Percentiles rank a stretch among this genome's conserved stretches.
These are phyloP conservation scores for Bombyx mori DNA, from an alignment of 1,140 invertebrate genomes.

Conservation along the genomic window ASM3026992v2 NC_085116.1:8613501-8614000, in stretches of 20 bases:
- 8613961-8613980: constrained; percentile 73
- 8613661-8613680: constrained; percentile 73
- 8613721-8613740: constrained; percentile 77
- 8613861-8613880: constrained; percentile 77
- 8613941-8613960: constrained; percentile 72
- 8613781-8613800: constrained; percentile 76
- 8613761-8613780: constrained; percentile 75
- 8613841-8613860: constrained; percentile 73
- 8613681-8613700: constrained; percentile 57
- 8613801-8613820: constrained; percentile 80
- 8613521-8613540: constrained; percentile 82
- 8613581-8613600: constrained; percentile 80
- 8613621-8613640: constrained; percentile 78
- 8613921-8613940: constrained; percentile 72
- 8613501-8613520: constrained; percentile 80
- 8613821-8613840: constrained; percentile 73
- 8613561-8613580: constrained; percentile 81
- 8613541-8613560: constrained; percentile 80
- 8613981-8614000: constrained; percentile 38
- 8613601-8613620: constrained; percentile 78
- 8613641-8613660: constrained; percentile 72
- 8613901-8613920: constrained; percentile 75
- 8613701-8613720: constrained; percentile 80
- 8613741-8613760: constrained; percentile 73
- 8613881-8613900: constrained; percentile 78